A percentile compares a stretch with the other conserved stretches of the same genome.
Conservation (phyloP, 1,140 invertebrate species). For the Drosophila tropicalis region DNA sequence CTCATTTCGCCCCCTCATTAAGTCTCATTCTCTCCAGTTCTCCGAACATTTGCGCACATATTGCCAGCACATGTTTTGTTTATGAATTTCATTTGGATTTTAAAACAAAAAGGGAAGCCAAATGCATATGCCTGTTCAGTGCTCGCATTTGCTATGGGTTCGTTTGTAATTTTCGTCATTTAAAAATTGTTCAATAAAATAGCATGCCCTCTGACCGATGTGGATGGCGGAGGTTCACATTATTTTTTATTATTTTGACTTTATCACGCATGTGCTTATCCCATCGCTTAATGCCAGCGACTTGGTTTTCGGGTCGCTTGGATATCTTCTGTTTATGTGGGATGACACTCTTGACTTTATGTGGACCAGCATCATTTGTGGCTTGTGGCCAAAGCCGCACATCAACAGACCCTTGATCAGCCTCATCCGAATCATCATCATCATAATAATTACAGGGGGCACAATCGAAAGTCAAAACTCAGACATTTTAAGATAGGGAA, state of each 20-base stretch:
- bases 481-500: slow-evolving; percentile 15
- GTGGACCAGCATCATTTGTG: slow-evolving; percentile 56
- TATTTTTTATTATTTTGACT: slow-evolving; percentile 65
- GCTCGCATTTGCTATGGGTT: slow-evolving; percentile 29
- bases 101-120: slow-evolving; percentile 31
- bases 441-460: slow-evolving; percentile 37
- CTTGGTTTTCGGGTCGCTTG: slow-evolving; percentile 7
- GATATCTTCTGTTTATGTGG: slow-evolving; percentile 38
- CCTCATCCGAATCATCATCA: slow-evolving; percentile 6
- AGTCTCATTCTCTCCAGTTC: background rate
- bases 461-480: slow-evolving; percentile 14
- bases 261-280: slow-evolving; percentile 52
- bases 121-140: background rate
- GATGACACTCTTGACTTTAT: slow-evolving; percentile 58
- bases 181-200: slow-evolving; percentile 35
- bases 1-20: slow-evolving; percentile 6
- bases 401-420: slow-evolving; percentile 41
- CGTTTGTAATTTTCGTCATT: slow-evolving; percentile 51
- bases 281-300: slow-evolving; percentile 47
- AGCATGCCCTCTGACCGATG: background rate
- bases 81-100: slow-evolving; percentile 26
- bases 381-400: slow-evolving; percentile 33
- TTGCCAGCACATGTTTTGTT: slow-evolving; percentile 58
- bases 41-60: slow-evolving; percentile 40
- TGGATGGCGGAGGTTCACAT: slow-evolving; percentile 24